Conservation (phyloP, 1,140 invertebrate genomes). For the Octopus bimaculoides region DNA sequence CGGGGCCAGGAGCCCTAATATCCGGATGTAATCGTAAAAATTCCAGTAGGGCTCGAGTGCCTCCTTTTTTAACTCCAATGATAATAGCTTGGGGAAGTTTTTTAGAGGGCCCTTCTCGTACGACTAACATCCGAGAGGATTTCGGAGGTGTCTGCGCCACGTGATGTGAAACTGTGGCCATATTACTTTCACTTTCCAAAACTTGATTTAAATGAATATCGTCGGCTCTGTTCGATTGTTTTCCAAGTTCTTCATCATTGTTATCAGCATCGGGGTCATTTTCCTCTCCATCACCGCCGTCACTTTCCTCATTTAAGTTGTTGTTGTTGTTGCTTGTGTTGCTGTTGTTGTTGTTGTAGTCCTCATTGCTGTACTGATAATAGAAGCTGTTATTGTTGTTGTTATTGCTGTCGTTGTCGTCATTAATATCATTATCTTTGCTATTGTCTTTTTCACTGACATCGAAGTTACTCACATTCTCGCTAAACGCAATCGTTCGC, state of each 20-base stretch:
- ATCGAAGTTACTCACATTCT: too few species aligned
- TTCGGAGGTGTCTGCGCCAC: not conserved
- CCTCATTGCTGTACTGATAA: not conserved
- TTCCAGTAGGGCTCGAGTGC: conserved; percentile 59
- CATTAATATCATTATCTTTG: too few species aligned
- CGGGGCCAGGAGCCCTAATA: conserved; percentile 52
- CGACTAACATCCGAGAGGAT: not conserved
- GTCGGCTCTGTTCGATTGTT: not conserved
- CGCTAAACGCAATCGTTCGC: too few species aligned
- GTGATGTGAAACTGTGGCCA: not conserved
- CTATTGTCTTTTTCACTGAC: too few species aligned
- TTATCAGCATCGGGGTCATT: not conserved
- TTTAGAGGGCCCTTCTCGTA: conserved; percentile 12
- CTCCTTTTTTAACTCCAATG: conserved; percentile 60
- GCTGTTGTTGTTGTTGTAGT: not conserved
- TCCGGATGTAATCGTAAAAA: conserved; percentile 58
- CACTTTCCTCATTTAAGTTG: not conserved
- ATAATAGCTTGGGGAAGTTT: conserved; percentile 53
- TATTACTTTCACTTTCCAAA: not conserved
- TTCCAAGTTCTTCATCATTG: not conserved
- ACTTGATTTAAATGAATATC: not conserved
- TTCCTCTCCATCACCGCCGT: not conserved
- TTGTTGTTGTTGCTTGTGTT: not conserved
- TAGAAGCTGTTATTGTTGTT: too few species aligned
- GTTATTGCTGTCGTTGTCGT: too few species aligned